These are phyloP conservation scores for Drosophila rubida DNA, from an alignment of 2,888 invertebrate species.

Conservation along the genomic window DNA sequence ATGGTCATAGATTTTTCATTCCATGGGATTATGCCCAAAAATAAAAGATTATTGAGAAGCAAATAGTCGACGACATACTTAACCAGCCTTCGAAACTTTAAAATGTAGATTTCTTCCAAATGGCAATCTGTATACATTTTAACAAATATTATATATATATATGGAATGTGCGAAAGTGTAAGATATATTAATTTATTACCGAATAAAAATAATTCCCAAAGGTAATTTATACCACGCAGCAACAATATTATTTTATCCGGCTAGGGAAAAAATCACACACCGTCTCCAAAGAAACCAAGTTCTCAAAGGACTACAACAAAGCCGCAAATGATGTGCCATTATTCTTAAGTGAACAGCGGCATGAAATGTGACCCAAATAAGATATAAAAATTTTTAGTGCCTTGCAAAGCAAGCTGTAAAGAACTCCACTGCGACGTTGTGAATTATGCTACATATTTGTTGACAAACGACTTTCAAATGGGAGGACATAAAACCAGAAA, in stretches of 20 bases:
- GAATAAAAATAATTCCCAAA: constrained; percentile 63
- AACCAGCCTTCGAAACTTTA: too few species aligned
- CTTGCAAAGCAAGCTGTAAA: constrained; percentile 70
- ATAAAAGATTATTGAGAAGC: too few species aligned
- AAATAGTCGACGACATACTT: too few species aligned
- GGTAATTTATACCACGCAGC: constrained; percentile 66
- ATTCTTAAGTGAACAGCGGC: constrained; percentile 76
- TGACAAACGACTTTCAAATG: constrained; percentile 78
- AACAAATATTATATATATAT: constrained; percentile 26
- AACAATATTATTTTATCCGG: constrained; percentile 81
- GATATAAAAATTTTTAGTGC: constrained; percentile 74
- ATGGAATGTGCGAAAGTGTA: too few species aligned
- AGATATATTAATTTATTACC: constrained; percentile 35
- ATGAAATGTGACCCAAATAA: constrained; percentile 81
- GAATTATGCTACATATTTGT: constrained; percentile 74
- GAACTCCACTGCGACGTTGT: constrained; percentile 37
- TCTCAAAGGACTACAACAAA: constrained; percentile 53
- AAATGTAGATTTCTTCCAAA: not conserved
- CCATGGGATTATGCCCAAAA: too few species aligned
- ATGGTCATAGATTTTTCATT: too few species aligned
- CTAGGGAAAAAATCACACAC: constrained; percentile 74
- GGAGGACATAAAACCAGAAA: constrained; percentile 71
- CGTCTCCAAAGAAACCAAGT: constrained; percentile 31
- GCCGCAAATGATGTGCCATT: constrained; percentile 82
- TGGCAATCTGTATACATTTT: not conserved